Evolutionary conservation across 2,797 vertebrate species (phyloP).

Genomic region (Eulemur rubriventer): DNA sequence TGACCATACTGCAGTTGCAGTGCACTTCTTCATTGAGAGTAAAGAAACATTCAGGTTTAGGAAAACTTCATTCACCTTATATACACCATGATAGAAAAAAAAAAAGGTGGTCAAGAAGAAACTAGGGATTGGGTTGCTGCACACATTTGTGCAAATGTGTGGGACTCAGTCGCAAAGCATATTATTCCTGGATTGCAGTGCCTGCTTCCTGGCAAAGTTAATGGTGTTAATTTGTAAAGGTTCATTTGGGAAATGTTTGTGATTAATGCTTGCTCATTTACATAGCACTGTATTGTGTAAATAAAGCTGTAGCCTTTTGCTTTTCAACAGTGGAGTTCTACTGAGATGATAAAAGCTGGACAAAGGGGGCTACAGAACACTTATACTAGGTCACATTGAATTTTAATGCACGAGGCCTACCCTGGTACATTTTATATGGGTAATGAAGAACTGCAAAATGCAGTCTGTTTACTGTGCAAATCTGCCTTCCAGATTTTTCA

Average conservation of each 20-base stretch:
- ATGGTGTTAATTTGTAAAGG: slow-evolving; percentile 70
- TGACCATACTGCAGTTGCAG: not conserved
- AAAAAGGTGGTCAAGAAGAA: slow-evolving; percentile 5
- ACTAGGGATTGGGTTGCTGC: not conserved
- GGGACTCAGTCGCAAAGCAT: slow-evolving; percentile 44
- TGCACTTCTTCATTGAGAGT: not conserved
- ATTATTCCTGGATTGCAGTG: slow-evolving; percentile 48
- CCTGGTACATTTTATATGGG: slow-evolving; percentile 28
- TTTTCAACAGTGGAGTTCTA: slow-evolving; percentile 45
- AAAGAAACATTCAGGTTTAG: not conserved
- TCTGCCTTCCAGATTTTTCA: slow-evolving; percentile 73
- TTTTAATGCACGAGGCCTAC: not conserved
- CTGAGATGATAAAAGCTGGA: slow-evolving; percentile 55
- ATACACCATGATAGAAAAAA: not conserved
- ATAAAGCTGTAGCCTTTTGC: slow-evolving; percentile 66
- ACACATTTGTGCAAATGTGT: slow-evolving; percentile 17
- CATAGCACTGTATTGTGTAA: slow-evolving; percentile 59
- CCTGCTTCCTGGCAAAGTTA: slow-evolving; percentile 65
- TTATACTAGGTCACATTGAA: slow-evolving; percentile 58
- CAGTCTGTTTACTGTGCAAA: slow-evolving; percentile 67
- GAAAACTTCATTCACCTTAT: not conserved
- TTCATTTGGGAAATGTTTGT: slow-evolving; percentile 74
- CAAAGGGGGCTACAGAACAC: slow-evolving; percentile 7
- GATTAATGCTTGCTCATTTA: slow-evolving; percentile 73
- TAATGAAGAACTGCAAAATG: not conserved